Evolutionary conservation across 2,113 vertebrate species (phyloP).

Genomic region (Melospiza georgiana): DNA sequence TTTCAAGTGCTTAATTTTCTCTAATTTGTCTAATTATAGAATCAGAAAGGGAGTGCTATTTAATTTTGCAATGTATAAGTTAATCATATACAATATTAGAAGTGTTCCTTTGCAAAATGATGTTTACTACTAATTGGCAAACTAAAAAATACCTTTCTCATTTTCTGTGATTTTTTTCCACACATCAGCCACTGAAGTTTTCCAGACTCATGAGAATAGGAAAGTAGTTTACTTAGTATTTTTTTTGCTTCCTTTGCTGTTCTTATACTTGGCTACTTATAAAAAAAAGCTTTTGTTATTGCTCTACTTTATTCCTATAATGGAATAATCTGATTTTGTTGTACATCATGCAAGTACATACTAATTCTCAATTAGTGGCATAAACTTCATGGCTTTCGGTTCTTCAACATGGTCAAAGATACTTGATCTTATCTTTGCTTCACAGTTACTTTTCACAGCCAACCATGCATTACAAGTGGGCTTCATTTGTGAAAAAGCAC

Average conservation of each 20-base stretch:
- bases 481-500: not conserved
- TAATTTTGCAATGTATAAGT: not conserved
- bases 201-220: not conserved
- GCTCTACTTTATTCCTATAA: not conserved
- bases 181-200: not conserved
- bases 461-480: not conserved
- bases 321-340: not conserved
- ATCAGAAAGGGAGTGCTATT: not conserved
- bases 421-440: not conserved
- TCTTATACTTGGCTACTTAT: not conserved
- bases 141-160: not conserved
- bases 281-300: not conserved
- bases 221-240: not conserved
- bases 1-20: not conserved
- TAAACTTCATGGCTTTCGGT: not conserved
- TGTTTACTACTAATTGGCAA: not conserved
- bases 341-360: not conserved
- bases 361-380: not conserved
- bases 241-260: not conserved
- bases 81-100: not conserved
- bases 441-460: not conserved
- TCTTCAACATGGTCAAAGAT: not conserved
- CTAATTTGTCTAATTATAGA: not conserved
- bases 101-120: not conserved
- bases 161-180: not conserved